phyloP scores from a whole-genome alignment of 2,797 vertebrate genomes.

The Mus spretus region DNA sequence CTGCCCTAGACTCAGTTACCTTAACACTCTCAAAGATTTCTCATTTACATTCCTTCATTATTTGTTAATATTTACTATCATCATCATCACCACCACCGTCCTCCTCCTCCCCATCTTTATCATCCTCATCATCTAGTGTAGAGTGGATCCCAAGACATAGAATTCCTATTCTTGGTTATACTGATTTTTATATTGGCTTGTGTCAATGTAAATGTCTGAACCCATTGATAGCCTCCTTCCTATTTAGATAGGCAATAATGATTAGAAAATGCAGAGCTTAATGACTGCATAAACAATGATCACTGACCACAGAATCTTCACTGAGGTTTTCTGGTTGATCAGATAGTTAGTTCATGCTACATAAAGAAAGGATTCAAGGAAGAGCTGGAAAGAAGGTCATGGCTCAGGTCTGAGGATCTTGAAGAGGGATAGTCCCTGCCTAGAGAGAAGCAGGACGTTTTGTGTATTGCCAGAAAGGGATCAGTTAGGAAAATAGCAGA shows the following conservation, averaged over 20 bases:
- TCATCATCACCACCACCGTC: neutral
- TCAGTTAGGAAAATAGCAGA: neutral
- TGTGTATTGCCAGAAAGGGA: neutral
- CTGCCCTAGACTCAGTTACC: neutral
- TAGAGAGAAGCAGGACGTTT: neutral
- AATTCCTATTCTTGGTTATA: neutral
- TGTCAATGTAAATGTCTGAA: neutral
- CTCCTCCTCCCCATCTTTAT: neutral
- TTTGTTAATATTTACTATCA: neutral
- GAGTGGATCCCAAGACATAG: neutral
- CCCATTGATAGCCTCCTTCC: neutral
- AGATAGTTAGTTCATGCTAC: neutral
- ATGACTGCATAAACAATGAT: neutral
- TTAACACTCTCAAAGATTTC: neutral
- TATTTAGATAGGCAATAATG: neutral
- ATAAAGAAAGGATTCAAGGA: neutral
- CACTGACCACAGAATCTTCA: slow-evolving; percentile 87
- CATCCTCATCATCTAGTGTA: neutral
- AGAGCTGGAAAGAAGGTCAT: neutral
- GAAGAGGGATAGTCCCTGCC: neutral
- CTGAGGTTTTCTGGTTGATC: slow-evolving; percentile 51
- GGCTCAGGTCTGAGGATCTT: neutral
- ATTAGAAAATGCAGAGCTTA: neutral
- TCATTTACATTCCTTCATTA: neutral
- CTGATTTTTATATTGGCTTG: neutral